A percentile compares a stretch with the other conserved stretches of the same genome.
Evolutionary conservation across 2,888 invertebrate species (phyloP).

Genomic region (Nezara viridula): DNA sequence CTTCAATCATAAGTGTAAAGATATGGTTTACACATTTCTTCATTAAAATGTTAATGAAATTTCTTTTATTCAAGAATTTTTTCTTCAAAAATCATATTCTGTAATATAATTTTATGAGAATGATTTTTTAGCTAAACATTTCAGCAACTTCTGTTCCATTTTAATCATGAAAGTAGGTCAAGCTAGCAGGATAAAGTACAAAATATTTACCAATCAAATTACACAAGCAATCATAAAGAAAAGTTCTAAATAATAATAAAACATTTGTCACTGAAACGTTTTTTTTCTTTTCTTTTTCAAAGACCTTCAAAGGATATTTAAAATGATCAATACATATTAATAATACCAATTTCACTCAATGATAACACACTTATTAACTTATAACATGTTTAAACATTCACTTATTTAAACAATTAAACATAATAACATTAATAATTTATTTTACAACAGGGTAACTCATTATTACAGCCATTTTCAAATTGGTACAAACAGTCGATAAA

Average conservation of each 20-base stretch:
- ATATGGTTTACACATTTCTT: background rate
- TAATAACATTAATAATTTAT: background rate
- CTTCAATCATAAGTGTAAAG: background rate
- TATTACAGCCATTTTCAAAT: conserved; percentile 19
- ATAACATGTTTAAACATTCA: background rate
- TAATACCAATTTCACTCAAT: background rate
- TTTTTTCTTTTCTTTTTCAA: too few species aligned
- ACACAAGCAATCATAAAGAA: background rate
- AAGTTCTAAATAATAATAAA: background rate
- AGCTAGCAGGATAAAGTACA: background rate
- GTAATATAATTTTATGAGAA: background rate
- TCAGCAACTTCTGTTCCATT: background rate
- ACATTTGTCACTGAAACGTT: background rate
- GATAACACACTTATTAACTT: background rate
- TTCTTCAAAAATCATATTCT: background rate
- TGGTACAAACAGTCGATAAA: background rate
- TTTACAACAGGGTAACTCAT: background rate
- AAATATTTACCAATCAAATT: background rate
- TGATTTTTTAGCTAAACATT: background rate
- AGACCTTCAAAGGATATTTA: background rate
- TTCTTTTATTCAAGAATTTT: too few species aligned
- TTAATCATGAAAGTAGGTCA: background rate
- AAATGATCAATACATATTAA: background rate
- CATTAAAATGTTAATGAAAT: background rate
- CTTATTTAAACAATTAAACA: background rate